Base-by-base conservation (phyloP, 2,113 vertebrate genomes). In the Halichoerus grypus region DNA sequence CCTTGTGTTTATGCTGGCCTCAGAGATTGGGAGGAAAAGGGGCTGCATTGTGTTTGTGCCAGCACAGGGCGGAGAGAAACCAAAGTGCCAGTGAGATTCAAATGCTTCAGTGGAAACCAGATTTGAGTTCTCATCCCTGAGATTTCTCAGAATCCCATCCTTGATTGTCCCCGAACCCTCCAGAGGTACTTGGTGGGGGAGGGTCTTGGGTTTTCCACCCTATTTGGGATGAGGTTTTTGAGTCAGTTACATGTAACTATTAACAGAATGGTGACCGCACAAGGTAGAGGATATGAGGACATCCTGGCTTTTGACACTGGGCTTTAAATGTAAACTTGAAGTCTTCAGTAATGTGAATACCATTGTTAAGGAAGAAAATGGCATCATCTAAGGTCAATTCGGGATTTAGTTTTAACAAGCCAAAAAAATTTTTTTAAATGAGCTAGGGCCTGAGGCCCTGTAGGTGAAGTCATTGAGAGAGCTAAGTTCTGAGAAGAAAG, bases 331-430 rank as follows among this genome's bases (percentile, higher is more conserved):
- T 6, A 93, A 88, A 77, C 33, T 49, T 71, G 7, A 88, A 84
- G 69, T 77, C 63, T 91, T 92, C 16, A 77, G 53, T 83, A 80
- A 96, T 61, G 61, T 92, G 83, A 93, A 80, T 57, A 11, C 28
- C n/a, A 3, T 49, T 86, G 42, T 76, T 72, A 87, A 89, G 55
- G 51, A 80, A 87, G 74, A 95, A 97, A 94, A 90, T 59, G 26
- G 5, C 90, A 55, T 80, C 76, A 91, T 94, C 81, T 93, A 83
- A 95, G 95, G 90, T 92, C 92, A 95, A 26, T 51, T 91, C 72
- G 87, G 61, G 61, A 69, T 92, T 97, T 95, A 63, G 84, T 92
- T 97, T 96, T 94, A 97, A 83, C 51, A 92, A 95, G 67, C 63
- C 61, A 51, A 87, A 86, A 18, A 86, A 18, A 13, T 10, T 55